Conservation (phyloP, 2,797 vertebrate species). For the Zenarchopterus dispar region DNA sequence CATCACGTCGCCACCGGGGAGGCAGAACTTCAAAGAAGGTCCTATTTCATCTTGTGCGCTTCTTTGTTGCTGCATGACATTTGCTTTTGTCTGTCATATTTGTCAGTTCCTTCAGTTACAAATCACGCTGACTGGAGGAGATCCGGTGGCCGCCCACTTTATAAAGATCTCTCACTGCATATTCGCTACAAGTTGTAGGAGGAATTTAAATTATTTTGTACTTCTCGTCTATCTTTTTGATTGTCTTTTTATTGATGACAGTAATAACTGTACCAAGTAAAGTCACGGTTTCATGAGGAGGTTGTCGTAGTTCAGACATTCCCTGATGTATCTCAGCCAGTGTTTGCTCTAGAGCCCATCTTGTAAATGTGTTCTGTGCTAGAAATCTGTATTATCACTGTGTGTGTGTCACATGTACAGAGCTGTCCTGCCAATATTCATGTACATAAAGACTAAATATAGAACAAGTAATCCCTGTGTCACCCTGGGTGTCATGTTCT, state of each 20-base stretch:
- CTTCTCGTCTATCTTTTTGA: slow-evolving; percentile 81
- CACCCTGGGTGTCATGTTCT: slow-evolving; percentile 82
- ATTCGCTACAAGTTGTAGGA: slow-evolving; percentile 85
- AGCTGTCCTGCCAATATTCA: slow-evolving; percentile 93
- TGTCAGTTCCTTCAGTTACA: slow-evolving; percentile 53
- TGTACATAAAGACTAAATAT: slow-evolving; percentile 99
- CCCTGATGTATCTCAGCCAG: slow-evolving; percentile 85
- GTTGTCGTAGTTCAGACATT: slow-evolving; percentile 83
- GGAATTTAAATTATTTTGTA: slow-evolving; percentile 99
- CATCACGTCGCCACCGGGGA: slow-evolving; percentile 58
- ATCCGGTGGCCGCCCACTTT: slow-evolving; percentile 67
- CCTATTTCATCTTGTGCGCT: slow-evolving; percentile 63
- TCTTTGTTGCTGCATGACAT: slow-evolving; percentile 74
- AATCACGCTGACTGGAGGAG: slow-evolving; percentile 45
- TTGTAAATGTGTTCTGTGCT: slow-evolving; percentile 92
- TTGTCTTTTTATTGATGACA: slow-evolving; percentile 82
- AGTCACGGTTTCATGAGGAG: slow-evolving; percentile 85
- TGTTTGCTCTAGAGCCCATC: slow-evolving; percentile 83
- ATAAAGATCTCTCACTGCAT: slow-evolving; percentile 78
- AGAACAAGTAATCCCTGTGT: slow-evolving; percentile 89
- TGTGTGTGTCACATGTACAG: slow-evolving; percentile 93
- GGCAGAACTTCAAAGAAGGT: slow-evolving; percentile 76
- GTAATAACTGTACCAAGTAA: slow-evolving; percentile 80
- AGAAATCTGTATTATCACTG: slow-evolving; percentile 85
- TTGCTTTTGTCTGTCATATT: slow-evolving; percentile 58